phyloP scores from a whole-genome alignment of 2,797 vertebrate species.

The Chelon labrosus region DNA sequence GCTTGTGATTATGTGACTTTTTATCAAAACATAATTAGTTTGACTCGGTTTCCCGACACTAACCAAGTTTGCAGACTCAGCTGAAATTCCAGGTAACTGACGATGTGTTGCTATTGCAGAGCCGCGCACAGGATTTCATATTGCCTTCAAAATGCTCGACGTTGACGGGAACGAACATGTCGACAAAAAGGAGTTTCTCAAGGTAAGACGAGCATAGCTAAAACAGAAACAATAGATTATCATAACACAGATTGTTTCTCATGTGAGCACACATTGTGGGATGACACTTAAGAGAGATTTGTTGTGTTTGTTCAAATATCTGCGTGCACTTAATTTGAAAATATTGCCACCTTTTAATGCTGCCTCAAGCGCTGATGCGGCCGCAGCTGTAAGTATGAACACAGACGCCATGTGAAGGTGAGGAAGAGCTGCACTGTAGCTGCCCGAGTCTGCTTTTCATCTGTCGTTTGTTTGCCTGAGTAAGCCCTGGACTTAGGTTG shows the following conservation, averaged over 20 bases:
- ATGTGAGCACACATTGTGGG: neutral
- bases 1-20: neutral
- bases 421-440: conserved; percentile 47
- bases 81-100: conserved; percentile 5
- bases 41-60: neutral
- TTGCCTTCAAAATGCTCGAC: conserved; percentile 99
- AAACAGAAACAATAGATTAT: neutral
- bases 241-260: neutral
- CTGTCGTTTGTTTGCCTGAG: conserved; percentile 54
- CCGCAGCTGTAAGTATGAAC: conserved; percentile 61
- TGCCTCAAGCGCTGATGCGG: conserved; percentile 52
- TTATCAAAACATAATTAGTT: neutral
- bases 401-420: conserved; percentile 62
- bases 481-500: conserved; percentile 16
- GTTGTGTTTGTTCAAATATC: conserved; percentile 24
- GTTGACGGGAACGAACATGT: conserved; percentile 96
- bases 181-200: conserved; percentile 96
- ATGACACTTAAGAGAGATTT: neutral
- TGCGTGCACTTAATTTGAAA: conserved; percentile 44
- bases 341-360: conserved; percentile 67
- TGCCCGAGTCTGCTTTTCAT: conserved; percentile 21
- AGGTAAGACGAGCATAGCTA: conserved; percentile 81
- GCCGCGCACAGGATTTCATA: conserved; percentile 93
- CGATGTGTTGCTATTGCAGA: conserved; percentile 85
- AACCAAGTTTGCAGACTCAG: neutral